These are phyloP conservation scores for Echinometra lucunter DNA, from an alignment of 53 echinoderm and acorn worm genomes.

Conservation along the genomic window DNA sequence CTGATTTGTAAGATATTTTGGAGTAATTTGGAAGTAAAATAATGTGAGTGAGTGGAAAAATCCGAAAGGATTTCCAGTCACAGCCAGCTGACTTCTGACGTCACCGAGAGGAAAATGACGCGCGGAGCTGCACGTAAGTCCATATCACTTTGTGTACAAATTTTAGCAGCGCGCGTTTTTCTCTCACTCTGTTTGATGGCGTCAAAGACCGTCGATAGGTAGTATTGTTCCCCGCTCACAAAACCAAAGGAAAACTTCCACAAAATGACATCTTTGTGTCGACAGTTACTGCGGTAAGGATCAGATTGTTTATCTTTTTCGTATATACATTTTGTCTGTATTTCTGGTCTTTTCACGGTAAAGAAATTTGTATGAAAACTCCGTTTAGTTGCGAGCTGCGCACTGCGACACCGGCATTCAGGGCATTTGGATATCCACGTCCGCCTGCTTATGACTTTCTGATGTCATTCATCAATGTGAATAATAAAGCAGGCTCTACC, in stretches of 20 bases:
- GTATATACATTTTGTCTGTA: background rate
- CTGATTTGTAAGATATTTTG: background rate
- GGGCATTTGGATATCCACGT: background rate
- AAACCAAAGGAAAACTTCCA: background rate
- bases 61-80: constrained; percentile 29
- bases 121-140: constrained; percentile 44
- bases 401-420: background rate
- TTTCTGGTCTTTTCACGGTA: background rate
- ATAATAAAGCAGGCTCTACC: no score
- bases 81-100: constrained; percentile 53
- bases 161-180: constrained; percentile 6
- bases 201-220: background rate
- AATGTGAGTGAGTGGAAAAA: constrained; percentile 31
- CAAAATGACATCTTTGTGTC: constrained; percentile 64
- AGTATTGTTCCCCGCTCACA: background rate
- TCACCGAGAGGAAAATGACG: background rate
- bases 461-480: constrained; percentile 38
- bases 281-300: constrained; percentile 66
- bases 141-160: background rate
- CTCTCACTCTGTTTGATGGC: constrained; percentile 11
- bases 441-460: constrained; percentile 44
- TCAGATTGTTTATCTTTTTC: background rate
- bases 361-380: background rate
- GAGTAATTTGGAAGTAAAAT: background rate
- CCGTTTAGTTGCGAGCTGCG: background rate